phyloP scores from a whole-genome alignment of 2,113 vertebrate genomes.

The Oryzias melastigma region DNA sequence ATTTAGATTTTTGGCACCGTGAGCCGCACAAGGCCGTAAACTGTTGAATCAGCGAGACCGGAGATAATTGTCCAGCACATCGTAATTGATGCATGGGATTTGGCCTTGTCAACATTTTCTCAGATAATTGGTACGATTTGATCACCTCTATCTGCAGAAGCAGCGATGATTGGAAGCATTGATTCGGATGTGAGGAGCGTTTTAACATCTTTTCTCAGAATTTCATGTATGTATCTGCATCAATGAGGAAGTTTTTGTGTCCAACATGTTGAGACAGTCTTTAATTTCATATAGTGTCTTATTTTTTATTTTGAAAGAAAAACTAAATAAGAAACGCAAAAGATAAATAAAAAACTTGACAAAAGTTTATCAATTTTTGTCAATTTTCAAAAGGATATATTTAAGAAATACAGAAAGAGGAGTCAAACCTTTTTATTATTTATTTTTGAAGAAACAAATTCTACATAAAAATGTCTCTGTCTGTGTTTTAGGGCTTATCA shows the following conservation, averaged over 20 bases:
- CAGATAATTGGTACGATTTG: conserved; percentile 74
- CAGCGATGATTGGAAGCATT: conserved; percentile 73
- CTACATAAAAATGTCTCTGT: neutral
- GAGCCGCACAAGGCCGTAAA: conserved; percentile 45
- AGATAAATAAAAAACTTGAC: too few species aligned
- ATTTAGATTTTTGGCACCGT: conserved; percentile 31
- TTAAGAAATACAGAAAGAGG: too few species aligned
- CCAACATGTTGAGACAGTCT: conserved; percentile 50
- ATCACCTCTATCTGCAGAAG: conserved; percentile 59
- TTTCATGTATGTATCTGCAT: conserved; percentile 33
- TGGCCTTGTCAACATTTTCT: conserved; percentile 66
- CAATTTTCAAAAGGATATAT: too few species aligned
- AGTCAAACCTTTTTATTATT: neutral
- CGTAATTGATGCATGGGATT: conserved; percentile 61
- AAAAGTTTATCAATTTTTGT: too few species aligned
- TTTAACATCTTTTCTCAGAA: conserved; percentile 45
- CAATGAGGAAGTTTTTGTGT: conserved; percentile 19
- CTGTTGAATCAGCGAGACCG: conserved; percentile 54
- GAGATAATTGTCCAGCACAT: conserved; percentile 55
- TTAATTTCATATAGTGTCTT: too few species aligned
- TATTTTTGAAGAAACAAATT: neutral
- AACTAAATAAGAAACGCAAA: too few species aligned
- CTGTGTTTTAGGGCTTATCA: neutral
- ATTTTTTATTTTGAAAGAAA: too few species aligned
- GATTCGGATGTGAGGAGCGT: conserved; percentile 49